Base-by-base conservation (phyloP, 2,888 invertebrate genomes). In the Drosophila imparisetae region DNA sequence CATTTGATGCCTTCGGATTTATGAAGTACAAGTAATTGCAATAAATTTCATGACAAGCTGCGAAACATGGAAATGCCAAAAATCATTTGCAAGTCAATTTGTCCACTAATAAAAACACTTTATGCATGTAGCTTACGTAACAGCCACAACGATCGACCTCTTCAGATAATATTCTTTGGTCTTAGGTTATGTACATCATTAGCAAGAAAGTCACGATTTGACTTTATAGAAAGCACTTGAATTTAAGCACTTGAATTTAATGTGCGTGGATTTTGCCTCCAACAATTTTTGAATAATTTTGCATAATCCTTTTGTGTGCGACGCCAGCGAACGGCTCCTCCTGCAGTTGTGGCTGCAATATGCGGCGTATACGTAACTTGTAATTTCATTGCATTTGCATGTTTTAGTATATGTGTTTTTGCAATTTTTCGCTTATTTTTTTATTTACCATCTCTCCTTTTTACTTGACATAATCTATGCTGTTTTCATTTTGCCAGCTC, bases 131-230 rank as follows among this genome's bases (percentile, higher is more conserved):
- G 48, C 42, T 57, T 18, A 21, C 58, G 42, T 71, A 58, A 72
- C 38, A 15, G 64, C 54, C 62, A 53, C 52, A 55, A 36, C 21
- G 40, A 54, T 54, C 66, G 53, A 59, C 52, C 50, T 57, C 50
- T 7, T n/a, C 38, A 32, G 59, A 74, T 48, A 65, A 73, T 66
- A 63, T 57, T 66, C 49, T 45, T 32, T 48, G 72, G 63, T 68
- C 36, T 61, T 53, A 11, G 66, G 75, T 88, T 84, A 77, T 89
- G 70, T 66, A 74, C 70, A 75, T 90, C 91, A 91, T 91, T 91
- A 91, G 90, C 75, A 83, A 75, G 82, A 81, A 81, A 82, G 91
- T 91, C 91, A 91, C 91, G 91, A 91, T 91, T 90, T 81, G 85
- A 81, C 82, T 82, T 88, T 90, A 88, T 88, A 81, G 87, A 90